Base-by-base conservation (phyloP, 2,888 invertebrate species). In the Scaptomyza caliginosa region DNA sequence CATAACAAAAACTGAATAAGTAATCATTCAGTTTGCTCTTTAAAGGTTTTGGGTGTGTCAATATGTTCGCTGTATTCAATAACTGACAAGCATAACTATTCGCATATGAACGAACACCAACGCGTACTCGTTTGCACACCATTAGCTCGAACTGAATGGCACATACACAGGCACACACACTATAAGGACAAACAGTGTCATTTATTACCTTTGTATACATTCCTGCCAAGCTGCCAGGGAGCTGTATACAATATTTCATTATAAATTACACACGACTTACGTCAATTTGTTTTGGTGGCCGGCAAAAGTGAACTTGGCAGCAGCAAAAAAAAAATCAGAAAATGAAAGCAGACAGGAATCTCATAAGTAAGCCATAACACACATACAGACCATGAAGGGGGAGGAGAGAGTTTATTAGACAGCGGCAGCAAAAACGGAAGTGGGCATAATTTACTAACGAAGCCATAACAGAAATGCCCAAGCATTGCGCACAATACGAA, bases 261-360 rank as follows among this genome's bases (percentile, higher is more conserved):
- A 83, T 83, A 83, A 83, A 83, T 83, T 86, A 80, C 86, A 86
- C 77, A 86, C 86, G 86, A 84, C 84, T 83, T 78, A 74, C 81
- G 81, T 86, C 84, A 86, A 83, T 83, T 83, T 83, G 84, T 86
- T 86, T 81, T 66, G 75, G 67, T 62, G 74, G 84, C 76, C 78
- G 65, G 69, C 65, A 78, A 28, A 83, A 78, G 69, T 83, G 72
- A 80, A 73, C 70, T 74, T 65, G 74, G 70, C 60, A 57, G 65
- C 45, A 46, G 10, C 8, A 24, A 16, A 43, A 43, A 64, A 54
- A 17, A n/a, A 42, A 63, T 40, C 51, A 55, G 28, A 62, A 67
- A 63, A 39, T 40, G 26, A 48, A 58, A 56, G 58, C 66, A 54
- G 63, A 63, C 74, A 73, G 55, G 74, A 66, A 58, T 66, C 67